Percentiles rank a stretch among this genome's conserved stretches.
phyloP scores from a whole-genome alignment of 2,888 invertebrate species.

The Drosophila monieri region DNA sequence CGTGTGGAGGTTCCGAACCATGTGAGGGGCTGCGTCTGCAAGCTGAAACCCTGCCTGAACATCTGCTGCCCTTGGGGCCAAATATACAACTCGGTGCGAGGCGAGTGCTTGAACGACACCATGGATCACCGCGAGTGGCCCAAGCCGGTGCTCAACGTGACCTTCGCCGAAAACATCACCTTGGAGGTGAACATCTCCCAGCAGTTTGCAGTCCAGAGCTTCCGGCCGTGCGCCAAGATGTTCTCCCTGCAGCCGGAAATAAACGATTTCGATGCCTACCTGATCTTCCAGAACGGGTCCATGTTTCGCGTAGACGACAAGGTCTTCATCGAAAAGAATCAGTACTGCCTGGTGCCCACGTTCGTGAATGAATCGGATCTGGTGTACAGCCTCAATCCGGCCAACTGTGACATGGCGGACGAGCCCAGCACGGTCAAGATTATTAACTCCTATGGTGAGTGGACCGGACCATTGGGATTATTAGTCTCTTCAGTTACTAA shows the following conservation, averaged over 20 bases:
- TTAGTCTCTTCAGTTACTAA: not conserved
- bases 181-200: slow-evolving; percentile 57
- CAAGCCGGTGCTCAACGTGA: slow-evolving; percentile 69
- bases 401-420: slow-evolving; percentile 72
- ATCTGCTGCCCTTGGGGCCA: slow-evolving; percentile 81
- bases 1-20: slow-evolving; percentile 70
- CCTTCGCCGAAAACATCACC: slow-evolving; percentile 52
- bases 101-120: slow-evolving; percentile 45
- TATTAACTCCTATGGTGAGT: slow-evolving; percentile 80
- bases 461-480: too few species aligned
- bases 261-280: slow-evolving; percentile 61
- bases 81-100: slow-evolving; percentile 38
- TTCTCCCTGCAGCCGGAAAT: slow-evolving; percentile 66
- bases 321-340: slow-evolving; percentile 64
- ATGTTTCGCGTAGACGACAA: slow-evolving; percentile 70
- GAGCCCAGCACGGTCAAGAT: slow-evolving; percentile 69
- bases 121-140: slow-evolving; percentile 64
- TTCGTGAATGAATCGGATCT: slow-evolving; percentile 60
- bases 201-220: slow-evolving; percentile 70
- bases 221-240: slow-evolving; percentile 64
- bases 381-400: slow-evolving; percentile 74
- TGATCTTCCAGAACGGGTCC: slow-evolving; percentile 79
- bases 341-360: slow-evolving; percentile 77
- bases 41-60: slow-evolving; percentile 81
- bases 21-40: slow-evolving; percentile 82